Percentiles rank a stretch among this genome's conserved stretches.
phyloP scores from a whole-genome alignment of 2,888 invertebrate genomes.

The Emmelina monodactyla region DNA sequence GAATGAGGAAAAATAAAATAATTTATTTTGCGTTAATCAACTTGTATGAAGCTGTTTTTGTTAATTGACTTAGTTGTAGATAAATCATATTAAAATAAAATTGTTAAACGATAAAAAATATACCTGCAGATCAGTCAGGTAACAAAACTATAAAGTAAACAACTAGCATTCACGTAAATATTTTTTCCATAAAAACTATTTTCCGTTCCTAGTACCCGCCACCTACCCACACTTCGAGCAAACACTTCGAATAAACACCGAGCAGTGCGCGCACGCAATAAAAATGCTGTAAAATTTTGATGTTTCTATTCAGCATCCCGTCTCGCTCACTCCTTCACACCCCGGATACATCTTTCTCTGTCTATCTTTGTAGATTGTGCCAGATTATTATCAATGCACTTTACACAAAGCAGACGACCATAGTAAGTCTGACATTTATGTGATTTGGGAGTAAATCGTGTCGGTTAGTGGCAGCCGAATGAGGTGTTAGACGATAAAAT shows the following conservation, averaged over 20 bases:
- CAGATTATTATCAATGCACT: conserved; percentile 65
- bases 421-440: conserved; percentile 55
- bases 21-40: too few species aligned
- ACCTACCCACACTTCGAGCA: too few species aligned
- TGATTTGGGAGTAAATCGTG: conserved; percentile 59
- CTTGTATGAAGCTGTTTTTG: too few species aligned
- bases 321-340: conserved; percentile 29
- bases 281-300: conserved; percentile 66
- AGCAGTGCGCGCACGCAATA: conserved; percentile 53
- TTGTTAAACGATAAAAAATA: too few species aligned
- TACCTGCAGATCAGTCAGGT: too few species aligned
- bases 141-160: too few species aligned
- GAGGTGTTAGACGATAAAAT: conserved; percentile 61
- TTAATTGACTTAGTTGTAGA: too few species aligned
- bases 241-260: conserved; percentile 58
- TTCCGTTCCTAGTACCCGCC: too few species aligned
- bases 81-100: too few species aligned
- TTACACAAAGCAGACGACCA: conserved; percentile 64
- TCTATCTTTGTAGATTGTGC: conserved; percentile 42
- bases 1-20: too few species aligned
- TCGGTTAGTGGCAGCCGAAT: conserved; percentile 49
- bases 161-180: too few species aligned
- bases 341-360: conserved; percentile 11
- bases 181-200: too few species aligned
- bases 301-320: conserved; percentile 55